Evolutionary conservation across 2,113 vertebrate genomes (phyloP), one percentile per base, ranked within the genome.

Genomic region (Ictalurus furcatus): DNA sequence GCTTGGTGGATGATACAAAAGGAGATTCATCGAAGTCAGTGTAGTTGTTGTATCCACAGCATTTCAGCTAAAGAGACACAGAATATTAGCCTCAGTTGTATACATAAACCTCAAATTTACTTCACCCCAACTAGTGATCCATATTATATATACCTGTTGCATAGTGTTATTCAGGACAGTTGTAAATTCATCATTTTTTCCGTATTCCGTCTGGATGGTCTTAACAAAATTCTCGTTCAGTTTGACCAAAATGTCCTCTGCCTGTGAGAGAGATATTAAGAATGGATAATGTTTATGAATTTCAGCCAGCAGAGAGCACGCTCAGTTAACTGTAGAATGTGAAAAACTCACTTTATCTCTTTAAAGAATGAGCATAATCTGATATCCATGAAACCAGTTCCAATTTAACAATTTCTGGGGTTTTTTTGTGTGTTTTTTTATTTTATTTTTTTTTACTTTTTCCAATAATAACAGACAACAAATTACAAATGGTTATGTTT

Each of bases 11-110:
- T 6, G 2, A 19, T 25, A 59, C 30, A 74, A 93, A 92, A 34
- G 69, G 67, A n/a, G 93, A 94, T 78, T 4, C 84, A 0, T 2
- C 86, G 37, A 94, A 94, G 90, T 95, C 94, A 0, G 88, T 52
- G 71, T 92, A 94, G 86, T 88, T 91, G 69, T 91, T 85, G 89
- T 92, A 93, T 89, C 94, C 93, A 63, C 93, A 94, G 87, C 92
- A 94, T 25, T 91, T 87, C 37, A 93, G 78, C 93, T 94, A 83
- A 56, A 80, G 83, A 16, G 63, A 89, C 8, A 67, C 16, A 76
- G 0, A 2, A 56, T 59, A 67, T 37, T 84, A 61, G 11, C 7
- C 6, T 69, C 25, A 69, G 40, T n/a, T 54, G 4, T 8, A 56
- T 71, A 71, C 5, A 71, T 54, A 85, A 83, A 40, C 21, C 81